These are phyloP conservation scores for Dunckerocampus dactyliophorus DNA, from an alignment of 2,113 vertebrate species.

Conservation along the genomic window DNA sequence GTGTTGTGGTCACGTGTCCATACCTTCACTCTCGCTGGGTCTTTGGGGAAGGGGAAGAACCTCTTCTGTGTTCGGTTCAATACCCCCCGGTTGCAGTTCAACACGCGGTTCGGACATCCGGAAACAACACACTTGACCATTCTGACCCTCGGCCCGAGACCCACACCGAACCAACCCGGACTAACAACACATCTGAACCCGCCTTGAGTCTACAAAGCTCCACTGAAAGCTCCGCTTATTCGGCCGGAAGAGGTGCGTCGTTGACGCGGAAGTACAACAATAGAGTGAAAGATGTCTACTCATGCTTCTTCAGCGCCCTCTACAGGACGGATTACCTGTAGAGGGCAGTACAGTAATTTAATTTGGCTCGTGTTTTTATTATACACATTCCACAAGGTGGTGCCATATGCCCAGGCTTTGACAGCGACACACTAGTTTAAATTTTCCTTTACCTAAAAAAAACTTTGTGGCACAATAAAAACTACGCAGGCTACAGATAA, in stretches of 20 bases:
- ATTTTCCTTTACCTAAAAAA: no score
- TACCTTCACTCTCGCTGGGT: slow-evolving; percentile 46
- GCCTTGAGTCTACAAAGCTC: background rate
- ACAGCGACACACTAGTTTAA: no score
- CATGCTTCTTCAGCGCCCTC: background rate
- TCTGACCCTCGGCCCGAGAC: background rate
- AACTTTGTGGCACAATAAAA: no score
- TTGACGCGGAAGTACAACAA: slow-evolving; percentile 35
- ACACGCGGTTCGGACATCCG: slow-evolving; percentile 49
- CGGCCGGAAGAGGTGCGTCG: slow-evolving; percentile 15
- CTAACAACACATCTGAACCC: background rate
- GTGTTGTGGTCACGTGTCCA: background rate
- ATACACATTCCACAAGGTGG: no score
- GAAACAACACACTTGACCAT: slow-evolving; percentile 64
- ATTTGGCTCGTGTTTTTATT: no score
- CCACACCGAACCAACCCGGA: background rate
- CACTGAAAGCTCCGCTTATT: background rate
- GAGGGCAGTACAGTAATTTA: no score
- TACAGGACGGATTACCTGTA: no score
- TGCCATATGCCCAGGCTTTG: no score
- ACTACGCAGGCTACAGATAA: no score
- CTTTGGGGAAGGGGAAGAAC: slow-evolving; percentile 52
- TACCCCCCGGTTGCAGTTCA: background rate
- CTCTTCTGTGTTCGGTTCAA: slow-evolving; percentile 28
- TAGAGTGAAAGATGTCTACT: background rate